Percentiles rank a stretch among this genome's conserved stretches.
Evolutionary conservation across 2,113 vertebrate genomes (phyloP).

Genomic region (Phrynocephalus versicolor): DNA sequence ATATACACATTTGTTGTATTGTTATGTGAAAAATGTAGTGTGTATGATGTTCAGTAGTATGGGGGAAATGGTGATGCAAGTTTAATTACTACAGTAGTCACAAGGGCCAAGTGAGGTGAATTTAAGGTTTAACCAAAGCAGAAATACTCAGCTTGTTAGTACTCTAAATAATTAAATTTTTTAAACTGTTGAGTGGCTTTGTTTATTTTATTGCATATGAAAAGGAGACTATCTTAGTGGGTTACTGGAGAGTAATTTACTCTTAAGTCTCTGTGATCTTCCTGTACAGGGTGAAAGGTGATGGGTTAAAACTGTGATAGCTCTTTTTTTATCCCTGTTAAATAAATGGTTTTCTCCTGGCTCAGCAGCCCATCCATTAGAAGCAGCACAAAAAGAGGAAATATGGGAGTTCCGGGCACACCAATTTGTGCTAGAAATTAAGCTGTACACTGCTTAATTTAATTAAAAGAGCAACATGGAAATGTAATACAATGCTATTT

Average conservation of each 20-base stretch:
- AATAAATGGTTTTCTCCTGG: neutral
- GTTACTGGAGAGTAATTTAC: constrained; percentile 65
- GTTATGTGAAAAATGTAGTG: constrained; percentile 68
- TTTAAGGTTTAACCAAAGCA: constrained; percentile 63
- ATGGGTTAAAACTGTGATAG: constrained; percentile 27
- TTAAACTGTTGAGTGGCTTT: constrained; percentile 58
- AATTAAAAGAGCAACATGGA: neutral
- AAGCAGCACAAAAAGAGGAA: neutral
- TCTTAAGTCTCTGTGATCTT: constrained; percentile 43
- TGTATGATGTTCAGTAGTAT: constrained; percentile 60
- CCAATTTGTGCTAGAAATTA: neutral
- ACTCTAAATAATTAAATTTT: constrained; percentile 71
- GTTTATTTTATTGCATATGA: constrained; percentile 30
- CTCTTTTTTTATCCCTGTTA: constrained; percentile 28
- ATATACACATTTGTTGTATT: constrained; percentile 52
- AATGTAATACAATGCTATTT: neutral
- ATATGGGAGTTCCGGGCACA: neutral
- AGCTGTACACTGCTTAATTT: neutral
- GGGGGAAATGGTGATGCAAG: constrained; percentile 55
- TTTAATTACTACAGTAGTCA: constrained; percentile 61
- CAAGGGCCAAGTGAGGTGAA: constrained; percentile 52
- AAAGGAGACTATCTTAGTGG: constrained; percentile 57
- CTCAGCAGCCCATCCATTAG: neutral
- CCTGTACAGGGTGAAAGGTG: constrained; percentile 58
- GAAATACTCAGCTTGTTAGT: constrained; percentile 69